Conservation (phyloP, 2,113 vertebrate genomes). For the Toxostoma redivivum region DNA sequence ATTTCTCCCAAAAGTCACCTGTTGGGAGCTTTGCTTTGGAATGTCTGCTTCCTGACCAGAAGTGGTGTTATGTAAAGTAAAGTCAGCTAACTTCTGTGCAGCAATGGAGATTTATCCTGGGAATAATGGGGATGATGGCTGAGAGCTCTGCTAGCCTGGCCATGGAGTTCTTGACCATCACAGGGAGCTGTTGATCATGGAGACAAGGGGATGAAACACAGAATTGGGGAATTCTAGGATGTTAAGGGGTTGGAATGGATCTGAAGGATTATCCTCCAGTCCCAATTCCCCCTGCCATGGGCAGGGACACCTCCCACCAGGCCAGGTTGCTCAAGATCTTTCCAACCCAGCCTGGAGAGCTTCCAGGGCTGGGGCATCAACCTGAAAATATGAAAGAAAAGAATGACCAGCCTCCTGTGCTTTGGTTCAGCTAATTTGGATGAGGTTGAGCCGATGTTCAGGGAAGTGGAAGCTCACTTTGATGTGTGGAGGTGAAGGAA, state of each 20-base stretch:
- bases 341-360: not conserved
- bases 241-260: not conserved
- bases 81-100: not conserved
- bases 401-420: not conserved
- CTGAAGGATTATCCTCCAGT: not conserved
- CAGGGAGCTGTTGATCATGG: not conserved
- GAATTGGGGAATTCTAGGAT: not conserved
- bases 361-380: not conserved
- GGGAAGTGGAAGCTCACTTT: not conserved
- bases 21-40: not conserved
- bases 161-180: fast-evolving
- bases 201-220: not conserved
- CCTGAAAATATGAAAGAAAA: not conserved
- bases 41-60: not conserved
- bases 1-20: not conserved
- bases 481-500: not conserved
- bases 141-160: not conserved
- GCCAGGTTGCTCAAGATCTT: not conserved
- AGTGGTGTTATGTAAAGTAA: not conserved
- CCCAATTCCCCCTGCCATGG: not conserved
- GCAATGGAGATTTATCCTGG: not conserved
- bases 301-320: not conserved
- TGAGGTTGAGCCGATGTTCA: not conserved
- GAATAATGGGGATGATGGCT: not conserved
- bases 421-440: not conserved